phyloP scores from a whole-genome alignment of 2,113 vertebrate species.

The Neopipo cinnamomea region DNA sequence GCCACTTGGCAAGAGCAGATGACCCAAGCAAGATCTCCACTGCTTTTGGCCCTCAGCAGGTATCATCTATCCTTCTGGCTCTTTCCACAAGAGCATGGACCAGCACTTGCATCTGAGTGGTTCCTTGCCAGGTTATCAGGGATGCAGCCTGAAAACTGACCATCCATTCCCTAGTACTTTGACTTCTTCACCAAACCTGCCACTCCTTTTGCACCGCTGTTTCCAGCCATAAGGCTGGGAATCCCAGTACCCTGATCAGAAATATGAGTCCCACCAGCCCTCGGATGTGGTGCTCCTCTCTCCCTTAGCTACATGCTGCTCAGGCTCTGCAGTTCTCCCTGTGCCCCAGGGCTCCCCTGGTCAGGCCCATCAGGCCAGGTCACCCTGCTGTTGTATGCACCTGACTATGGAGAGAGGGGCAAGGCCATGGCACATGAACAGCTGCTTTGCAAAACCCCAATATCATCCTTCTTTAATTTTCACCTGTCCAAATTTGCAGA shows the following conservation, averaged over 20 bases:
- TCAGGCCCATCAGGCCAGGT: neutral
- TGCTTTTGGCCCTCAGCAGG: neutral
- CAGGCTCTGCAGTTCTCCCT: neutral
- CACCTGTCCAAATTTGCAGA: neutral
- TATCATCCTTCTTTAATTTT: neutral
- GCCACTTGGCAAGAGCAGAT: neutral
- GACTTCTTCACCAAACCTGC: neutral
- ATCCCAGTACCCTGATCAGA: too few relatives aligned
- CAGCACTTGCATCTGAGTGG: neutral
- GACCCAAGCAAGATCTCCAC: neutral
- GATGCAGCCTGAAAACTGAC: neutral
- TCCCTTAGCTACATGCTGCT: neutral
- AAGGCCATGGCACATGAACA: neutral
- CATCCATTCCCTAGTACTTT: neutral
- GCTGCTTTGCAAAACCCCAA: neutral
- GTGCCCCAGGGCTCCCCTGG: neutral
- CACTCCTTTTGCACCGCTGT: neutral
- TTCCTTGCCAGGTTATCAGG: neutral
- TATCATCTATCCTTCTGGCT: neutral
- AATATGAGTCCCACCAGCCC: accelerated
- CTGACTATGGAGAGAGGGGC: neutral
- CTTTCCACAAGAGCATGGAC: neutral
- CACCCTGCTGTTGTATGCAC: neutral
- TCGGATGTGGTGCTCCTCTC: neutral
- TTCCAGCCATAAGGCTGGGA: accelerated